These are phyloP conservation scores for Xenus cinereus DNA, from an alignment of 2,113 vertebrate species.

Conservation along the genomic window DNA sequence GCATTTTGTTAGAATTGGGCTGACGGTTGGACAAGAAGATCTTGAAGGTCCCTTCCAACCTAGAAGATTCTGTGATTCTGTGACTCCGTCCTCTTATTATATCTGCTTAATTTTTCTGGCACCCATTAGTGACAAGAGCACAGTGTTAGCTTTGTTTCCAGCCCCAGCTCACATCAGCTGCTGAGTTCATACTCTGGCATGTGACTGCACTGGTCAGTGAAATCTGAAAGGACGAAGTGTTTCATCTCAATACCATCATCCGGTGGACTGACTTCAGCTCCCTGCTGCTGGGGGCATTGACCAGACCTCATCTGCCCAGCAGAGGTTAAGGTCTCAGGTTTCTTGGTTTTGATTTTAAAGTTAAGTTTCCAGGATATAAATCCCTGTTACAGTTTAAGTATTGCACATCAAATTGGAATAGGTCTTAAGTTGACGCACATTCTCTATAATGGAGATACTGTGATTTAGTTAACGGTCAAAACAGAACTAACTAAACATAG, in stretches of 20 bases:
- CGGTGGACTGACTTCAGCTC: not conserved
- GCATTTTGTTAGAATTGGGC: no score
- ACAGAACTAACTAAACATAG: not conserved
- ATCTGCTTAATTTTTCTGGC: not conserved
- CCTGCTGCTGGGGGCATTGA: not conserved
- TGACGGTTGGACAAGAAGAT: no score
- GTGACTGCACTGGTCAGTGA: not conserved
- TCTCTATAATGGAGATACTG: not conserved
- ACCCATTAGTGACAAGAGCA: not conserved
- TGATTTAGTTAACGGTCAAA: not conserved
- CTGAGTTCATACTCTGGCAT: not conserved
- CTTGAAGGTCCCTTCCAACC: no score
- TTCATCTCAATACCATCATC: not conserved
- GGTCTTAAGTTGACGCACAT: rapidly evolving
- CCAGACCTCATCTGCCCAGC: not conserved
- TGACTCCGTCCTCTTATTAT: not conserved
- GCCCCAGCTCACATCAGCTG: not conserved
- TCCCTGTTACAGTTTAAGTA: not conserved
- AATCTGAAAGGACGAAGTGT: not conserved
- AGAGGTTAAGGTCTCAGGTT: not conserved
- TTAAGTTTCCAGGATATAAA: not conserved
- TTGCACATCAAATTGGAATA: not conserved
- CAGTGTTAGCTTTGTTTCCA: constrained; percentile 17
- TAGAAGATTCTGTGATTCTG: no score
- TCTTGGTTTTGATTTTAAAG: not conserved